phyloP scores from a whole-genome alignment of 2,888 invertebrate genomes.

The Euphydryas editha region DNA sequence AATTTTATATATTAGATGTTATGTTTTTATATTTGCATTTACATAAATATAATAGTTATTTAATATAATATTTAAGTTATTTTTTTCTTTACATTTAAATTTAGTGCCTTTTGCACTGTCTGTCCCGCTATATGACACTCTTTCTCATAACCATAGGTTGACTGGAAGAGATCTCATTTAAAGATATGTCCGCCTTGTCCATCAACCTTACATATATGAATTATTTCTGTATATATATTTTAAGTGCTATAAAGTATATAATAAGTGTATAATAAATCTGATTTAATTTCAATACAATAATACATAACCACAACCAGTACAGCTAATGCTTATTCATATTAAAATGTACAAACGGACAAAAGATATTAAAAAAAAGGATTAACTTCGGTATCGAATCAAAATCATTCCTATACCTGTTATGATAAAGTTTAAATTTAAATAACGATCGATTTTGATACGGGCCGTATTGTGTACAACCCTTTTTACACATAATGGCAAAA shows the following conservation, averaged over 20 bases:
- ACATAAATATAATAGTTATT: too few species aligned
- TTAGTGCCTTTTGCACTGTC: too few species aligned
- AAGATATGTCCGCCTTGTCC: too few species aligned
- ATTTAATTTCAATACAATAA: background rate
- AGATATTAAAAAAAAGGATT: constrained; percentile 40
- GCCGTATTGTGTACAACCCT: constrained; percentile 34
- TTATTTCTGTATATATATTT: too few species aligned
- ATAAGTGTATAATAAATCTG: background rate
- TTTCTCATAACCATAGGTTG: too few species aligned
- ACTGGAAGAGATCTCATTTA: too few species aligned
- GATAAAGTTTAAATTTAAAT: constrained; percentile 33
- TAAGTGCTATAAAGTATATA: background rate
- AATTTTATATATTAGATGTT: too few species aligned
- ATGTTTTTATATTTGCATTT: too few species aligned
- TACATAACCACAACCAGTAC: constrained; percentile 47
- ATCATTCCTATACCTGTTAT: constrained; percentile 2
- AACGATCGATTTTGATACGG: constrained; percentile 19
- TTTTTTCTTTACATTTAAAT: too few species aligned
- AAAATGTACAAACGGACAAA: constrained; percentile 45
- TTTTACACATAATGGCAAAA: constrained; percentile 21
- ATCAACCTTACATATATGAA: too few species aligned
- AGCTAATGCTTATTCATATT: constrained; percentile 51
- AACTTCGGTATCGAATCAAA: constrained; percentile 21
- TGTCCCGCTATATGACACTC: too few species aligned
- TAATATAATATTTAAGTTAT: too few species aligned